A percentile compares a stretch with the other conserved stretches of the same genome.
These are phyloP conservation scores for Eudyptes chrysolophus DNA, from an alignment of 2,113 vertebrate genomes.

Conservation along the genomic window DNA sequence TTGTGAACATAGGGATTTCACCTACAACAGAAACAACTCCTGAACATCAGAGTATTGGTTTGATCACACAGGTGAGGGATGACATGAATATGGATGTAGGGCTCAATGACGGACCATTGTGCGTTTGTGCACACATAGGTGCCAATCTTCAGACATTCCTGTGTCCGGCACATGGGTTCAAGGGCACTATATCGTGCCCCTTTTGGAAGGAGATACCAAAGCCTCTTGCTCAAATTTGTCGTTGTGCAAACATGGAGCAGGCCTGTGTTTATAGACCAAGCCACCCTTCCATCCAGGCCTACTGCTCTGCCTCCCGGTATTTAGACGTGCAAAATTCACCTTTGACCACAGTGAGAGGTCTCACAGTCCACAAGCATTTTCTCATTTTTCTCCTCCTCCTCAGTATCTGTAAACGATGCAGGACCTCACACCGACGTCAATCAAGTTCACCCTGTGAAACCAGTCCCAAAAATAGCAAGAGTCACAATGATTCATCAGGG, in stretches of 20 bases:
- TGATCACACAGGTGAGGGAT: not conserved
- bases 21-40: not conserved
- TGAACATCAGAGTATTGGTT: not conserved
- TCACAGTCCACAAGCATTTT: not conserved
- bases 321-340: not conserved
- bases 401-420: not conserved
- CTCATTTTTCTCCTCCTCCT: not conserved
- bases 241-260: not conserved
- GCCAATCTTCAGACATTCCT: accelerated
- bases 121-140: accelerated
- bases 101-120: not conserved
- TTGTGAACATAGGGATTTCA: not conserved
- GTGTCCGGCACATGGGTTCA: accelerated
- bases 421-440: not conserved
- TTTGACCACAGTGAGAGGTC: not conserved
- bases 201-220: not conserved
- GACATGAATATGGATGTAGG: accelerated
- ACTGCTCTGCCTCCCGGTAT: accelerated
- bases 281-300: not conserved
- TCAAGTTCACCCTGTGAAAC: not conserved
- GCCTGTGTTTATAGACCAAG: not conserved
- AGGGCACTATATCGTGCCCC: accelerated
- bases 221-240: accelerated
- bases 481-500: not conserved
- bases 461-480: not conserved